phyloP scores from a whole-genome alignment of 2,888 invertebrate genomes.

The Sipunculus nudus region DNA sequence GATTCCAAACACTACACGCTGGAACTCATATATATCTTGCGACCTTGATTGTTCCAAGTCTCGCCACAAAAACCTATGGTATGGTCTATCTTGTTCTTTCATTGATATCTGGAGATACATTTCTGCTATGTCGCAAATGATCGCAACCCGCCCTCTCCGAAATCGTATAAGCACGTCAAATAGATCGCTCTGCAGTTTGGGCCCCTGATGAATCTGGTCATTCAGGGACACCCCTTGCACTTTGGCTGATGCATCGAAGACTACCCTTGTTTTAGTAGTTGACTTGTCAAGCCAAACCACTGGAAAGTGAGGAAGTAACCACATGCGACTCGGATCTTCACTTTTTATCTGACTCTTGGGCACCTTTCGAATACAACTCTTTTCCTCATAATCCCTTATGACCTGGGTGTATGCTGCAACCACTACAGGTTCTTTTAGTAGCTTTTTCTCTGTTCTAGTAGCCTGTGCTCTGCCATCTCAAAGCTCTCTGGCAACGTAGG shows the following conservation, averaged over 20 bases:
- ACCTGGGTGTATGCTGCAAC: conserved; percentile 15
- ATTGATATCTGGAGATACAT: conserved; percentile 17
- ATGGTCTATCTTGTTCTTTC: conserved; percentile 4
- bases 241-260: conserved; percentile 38
- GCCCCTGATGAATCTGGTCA: conserved; percentile 31
- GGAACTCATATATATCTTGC: conserved; percentile 31
- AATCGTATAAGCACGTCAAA: conserved; percentile 26
- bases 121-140: conserved; percentile 27
- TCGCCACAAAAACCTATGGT: conserved; percentile 19
- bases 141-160: conserved; percentile 12
- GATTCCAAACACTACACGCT: conserved; percentile 34
- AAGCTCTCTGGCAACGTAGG: conserved; percentile 15
- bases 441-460: conserved; percentile 25
- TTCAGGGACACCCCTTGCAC: conserved; percentile 22
- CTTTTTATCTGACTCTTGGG: neutral
- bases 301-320: conserved; percentile 39
- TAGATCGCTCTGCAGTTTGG: conserved; percentile 39
- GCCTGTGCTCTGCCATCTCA: conserved; percentile 17
- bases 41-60: neutral
- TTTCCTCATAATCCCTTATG: conserved; percentile 25
- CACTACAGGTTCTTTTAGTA: conserved; percentile 17
- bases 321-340: conserved; percentile 6
- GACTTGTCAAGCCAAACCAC: conserved; percentile 22
- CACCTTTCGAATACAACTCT: conserved; percentile 28
- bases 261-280: conserved; percentile 33